Conservation (phyloP, 1,140 invertebrate genomes). For the Parapsyche elsis region DNA sequence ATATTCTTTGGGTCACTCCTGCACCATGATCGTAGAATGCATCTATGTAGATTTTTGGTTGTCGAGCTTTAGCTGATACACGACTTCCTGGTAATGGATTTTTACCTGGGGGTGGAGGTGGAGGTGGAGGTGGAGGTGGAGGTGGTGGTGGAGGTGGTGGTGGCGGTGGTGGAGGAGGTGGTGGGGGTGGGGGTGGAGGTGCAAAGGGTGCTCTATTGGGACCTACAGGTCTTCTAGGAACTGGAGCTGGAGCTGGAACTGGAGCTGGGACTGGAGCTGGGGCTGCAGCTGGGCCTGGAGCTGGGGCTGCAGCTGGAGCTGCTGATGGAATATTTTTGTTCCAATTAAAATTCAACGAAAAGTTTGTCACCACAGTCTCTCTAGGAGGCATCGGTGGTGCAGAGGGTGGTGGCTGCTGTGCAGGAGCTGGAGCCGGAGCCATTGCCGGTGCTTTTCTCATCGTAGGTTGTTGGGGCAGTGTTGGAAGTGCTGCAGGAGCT, state of each 20-base stretch:
- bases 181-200: constrained; percentile 61
- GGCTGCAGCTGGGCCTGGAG: constrained; percentile 58
- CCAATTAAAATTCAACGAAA: constrained; percentile 54
- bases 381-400: constrained; percentile 58
- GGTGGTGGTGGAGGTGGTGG: constrained; percentile 54
- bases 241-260: constrained; percentile 58
- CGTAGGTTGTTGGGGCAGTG: constrained; percentile 51
- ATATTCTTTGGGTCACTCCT: constrained; percentile 61
- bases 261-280: constrained; percentile 59
- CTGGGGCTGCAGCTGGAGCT: constrained; percentile 54
- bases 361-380: constrained; percentile 51
- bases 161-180: constrained; percentile 54
- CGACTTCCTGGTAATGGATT: constrained; percentile 55
- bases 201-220: constrained; percentile 59
- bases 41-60: constrained; percentile 64
- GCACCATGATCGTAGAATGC: constrained; percentile 63
- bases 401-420: constrained; percentile 57
- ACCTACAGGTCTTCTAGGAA: constrained; percentile 58
- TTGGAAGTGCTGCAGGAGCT: constrained; percentile 55
- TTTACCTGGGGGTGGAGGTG: constrained; percentile 53
- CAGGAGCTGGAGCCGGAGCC: constrained; percentile 57
- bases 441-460: constrained; percentile 47
- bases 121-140: constrained; percentile 51
- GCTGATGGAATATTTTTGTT: constrained; percentile 51
- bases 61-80: constrained; percentile 58